These are phyloP conservation scores for Xiphophorus birchmanni DNA, from an alignment of 2,797 vertebrate species.

Conservation along the genomic window DNA sequence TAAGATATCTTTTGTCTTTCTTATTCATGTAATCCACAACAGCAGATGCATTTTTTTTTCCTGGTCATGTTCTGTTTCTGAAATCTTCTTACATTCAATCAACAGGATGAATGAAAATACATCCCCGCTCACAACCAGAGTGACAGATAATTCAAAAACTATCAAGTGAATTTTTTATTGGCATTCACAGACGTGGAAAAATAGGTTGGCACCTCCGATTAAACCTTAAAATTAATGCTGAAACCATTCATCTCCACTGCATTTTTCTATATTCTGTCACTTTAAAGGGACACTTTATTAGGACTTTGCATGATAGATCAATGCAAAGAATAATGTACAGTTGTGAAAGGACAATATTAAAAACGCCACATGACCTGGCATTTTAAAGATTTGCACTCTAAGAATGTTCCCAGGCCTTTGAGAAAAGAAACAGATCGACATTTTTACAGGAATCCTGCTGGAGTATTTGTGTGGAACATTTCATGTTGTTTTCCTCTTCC, in stretches of 20 bases:
- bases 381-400: not conserved
- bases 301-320: not conserved
- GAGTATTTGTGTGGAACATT: not conserved
- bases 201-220: not conserved
- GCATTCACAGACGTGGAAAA: not conserved
- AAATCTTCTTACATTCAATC: slow-evolving; percentile 17
- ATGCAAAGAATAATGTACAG: not conserved
- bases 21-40: not conserved
- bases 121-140: slow-evolving; percentile 27
- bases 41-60: not conserved
- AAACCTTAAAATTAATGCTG: not conserved
- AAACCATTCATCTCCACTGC: not conserved
- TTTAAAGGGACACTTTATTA: not conserved
- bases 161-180: slow-evolving; percentile 51
- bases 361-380: not conserved
- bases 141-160: slow-evolving; percentile 31
- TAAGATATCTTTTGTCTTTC: not conserved
- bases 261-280: not conserved
- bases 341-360: not conserved
- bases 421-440: not conserved
- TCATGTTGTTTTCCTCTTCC: not conserved
- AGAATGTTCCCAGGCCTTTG: not conserved
- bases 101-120: slow-evolving; percentile 50
- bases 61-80: not conserved
- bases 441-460: not conserved